phyloP scores from a whole-genome alignment of 2,797 vertebrate genomes.

The Cirrhinus mrigala region DNA sequence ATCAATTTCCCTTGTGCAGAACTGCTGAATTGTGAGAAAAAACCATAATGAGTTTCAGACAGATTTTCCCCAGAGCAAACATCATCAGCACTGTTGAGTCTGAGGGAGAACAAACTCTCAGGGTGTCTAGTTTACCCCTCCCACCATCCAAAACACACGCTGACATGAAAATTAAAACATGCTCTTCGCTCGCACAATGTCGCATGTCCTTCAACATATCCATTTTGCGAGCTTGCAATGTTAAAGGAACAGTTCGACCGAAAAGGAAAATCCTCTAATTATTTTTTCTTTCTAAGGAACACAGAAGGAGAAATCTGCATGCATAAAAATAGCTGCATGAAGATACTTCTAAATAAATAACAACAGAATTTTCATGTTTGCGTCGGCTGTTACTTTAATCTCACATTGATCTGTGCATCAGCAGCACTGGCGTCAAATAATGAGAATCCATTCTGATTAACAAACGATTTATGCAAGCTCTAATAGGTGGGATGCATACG shows the following conservation, averaged over 20 bases:
- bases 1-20: conserved; percentile 48
- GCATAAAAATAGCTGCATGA: neutral
- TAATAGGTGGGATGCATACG: conserved; percentile 62
- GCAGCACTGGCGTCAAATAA: neutral
- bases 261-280: neutral
- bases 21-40: conserved; percentile 53
- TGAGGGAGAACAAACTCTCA: conserved; percentile 16
- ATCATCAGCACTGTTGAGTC: conserved; percentile 62
- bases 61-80: conserved; percentile 63
- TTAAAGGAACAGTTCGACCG: neutral
- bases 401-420: neutral
- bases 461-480: conserved; percentile 74
- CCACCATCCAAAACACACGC: conserved; percentile 32
- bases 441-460: conserved; percentile 72
- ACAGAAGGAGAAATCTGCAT: neutral
- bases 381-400: neutral
- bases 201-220: conserved; percentile 8
- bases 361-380: neutral
- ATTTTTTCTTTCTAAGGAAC: neutral
- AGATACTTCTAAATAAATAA: neutral
- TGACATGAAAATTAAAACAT: conserved; percentile 28
- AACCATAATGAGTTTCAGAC: conserved; percentile 31
- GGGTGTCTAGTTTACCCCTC: conserved; percentile 25
- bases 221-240: neutral
- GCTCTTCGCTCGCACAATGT: neutral